Evolutionary conservation across 2,888 invertebrate genomes (phyloP).

Genomic region (Nipponacmea schrenckii): DNA sequence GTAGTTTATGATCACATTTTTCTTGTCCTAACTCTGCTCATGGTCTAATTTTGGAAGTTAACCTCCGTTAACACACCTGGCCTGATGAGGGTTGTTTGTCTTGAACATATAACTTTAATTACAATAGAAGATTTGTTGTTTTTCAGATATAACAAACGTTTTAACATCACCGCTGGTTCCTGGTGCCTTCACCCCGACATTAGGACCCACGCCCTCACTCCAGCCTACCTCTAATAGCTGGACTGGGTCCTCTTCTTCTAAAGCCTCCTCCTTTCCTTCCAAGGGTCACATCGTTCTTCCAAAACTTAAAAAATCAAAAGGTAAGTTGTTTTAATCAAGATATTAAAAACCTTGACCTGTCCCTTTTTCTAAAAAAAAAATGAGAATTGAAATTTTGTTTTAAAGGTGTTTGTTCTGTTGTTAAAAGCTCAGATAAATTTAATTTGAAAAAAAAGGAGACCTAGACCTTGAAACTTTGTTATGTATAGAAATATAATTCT

Average conservation of each 20-base stretch:
- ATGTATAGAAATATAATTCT: no score
- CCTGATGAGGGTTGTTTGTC: no score
- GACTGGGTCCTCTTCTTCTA: not conserved
- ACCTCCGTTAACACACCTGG: no score
- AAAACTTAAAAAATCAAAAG: constrained; percentile 29
- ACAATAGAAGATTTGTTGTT: constrained; percentile 2
- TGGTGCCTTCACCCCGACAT: constrained; percentile 23
- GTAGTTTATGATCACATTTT: no score
- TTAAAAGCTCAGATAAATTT: no score
- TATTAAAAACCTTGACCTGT: no score
- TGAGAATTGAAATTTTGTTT: no score
- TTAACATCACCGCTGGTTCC: constrained; percentile 38
- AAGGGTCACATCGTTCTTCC: constrained; percentile 27
- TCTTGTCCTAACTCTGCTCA: not conserved
- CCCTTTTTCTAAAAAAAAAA: no score
- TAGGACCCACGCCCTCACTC: not conserved
- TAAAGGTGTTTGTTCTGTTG: no score
- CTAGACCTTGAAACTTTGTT: no score
- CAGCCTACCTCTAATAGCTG: not conserved
- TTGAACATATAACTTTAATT: not conserved
- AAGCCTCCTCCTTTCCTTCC: not conserved
- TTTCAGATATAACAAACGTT: constrained; percentile 37
- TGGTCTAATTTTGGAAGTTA: no score
- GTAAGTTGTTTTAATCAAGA: not conserved
- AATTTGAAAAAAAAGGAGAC: no score